Evolutionary conservation across 2,797 vertebrate species (phyloP), one percentile per base, ranked within the genome.

Genomic region (Falco novaeseelandiae): DNA sequence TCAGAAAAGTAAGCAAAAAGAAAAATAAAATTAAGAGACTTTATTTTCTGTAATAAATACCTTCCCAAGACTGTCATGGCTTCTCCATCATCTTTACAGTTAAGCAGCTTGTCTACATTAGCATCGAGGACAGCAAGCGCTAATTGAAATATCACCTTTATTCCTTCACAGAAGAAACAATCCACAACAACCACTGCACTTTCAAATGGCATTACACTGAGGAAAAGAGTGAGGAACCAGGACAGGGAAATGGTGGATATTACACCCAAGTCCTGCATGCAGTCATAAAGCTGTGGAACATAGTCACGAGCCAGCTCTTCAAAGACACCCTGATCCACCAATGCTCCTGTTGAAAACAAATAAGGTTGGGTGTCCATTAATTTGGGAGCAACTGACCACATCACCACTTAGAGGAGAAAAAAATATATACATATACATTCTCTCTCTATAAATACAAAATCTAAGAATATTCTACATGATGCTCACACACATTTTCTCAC

Each of bases 141-240:
- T 94, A 99, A 97, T 94, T 99, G 99, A 97, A 99, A 99, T 97
- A 99, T 99, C 97, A 99, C 99, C 96, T 99, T 99, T 98, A 99
- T 99, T 98, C 99, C 99, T 97, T 99, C 99, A 78, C 99, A 99
- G 98, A 99, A 99, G 98, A 99, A 99, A 98, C 99, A 99, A 98
- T 99, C 99, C 66, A 99, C 99, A 69, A 99, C 99, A 89, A 99
- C 99, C 87, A 99, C 99, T 0, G 99, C 99, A 9, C 99, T 99
- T 98, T 99, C 99, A 62, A 99, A 99, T 6, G 99, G 99, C 99
- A 99, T 99, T 94, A 99, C 99, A 2, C 99, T 99, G 95, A 99
- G 99, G 95, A 99, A 99, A 34, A 99, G 98, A 1, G 99, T 99
- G 97, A 99, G 99, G 98, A 99, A 99, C 99, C 99, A 99, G 51